These are phyloP conservation scores for Nestor notabilis DNA, from an alignment of 2,113 vertebrate genomes.

Conservation along the genomic window DNA sequence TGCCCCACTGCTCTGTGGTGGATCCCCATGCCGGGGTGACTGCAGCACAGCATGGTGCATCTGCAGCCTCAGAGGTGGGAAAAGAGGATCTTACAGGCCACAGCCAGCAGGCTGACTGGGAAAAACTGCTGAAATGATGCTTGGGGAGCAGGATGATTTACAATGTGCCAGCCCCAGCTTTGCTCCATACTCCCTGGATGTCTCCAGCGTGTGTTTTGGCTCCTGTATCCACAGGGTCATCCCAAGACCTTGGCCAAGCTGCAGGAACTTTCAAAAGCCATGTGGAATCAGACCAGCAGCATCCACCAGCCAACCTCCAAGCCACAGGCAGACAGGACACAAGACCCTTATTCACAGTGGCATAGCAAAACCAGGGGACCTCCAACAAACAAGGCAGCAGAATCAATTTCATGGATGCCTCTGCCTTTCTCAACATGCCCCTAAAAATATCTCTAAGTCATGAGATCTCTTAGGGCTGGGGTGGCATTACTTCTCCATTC, in stretches of 20 bases:
- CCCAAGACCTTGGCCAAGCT: neutral
- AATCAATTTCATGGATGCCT: neutral
- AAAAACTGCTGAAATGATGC: neutral
- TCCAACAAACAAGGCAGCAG: neutral
- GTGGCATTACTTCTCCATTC: neutral
- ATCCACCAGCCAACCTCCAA: neutral
- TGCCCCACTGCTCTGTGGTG: fast-evolving
- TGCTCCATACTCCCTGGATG: neutral
- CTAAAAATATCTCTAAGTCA: neutral
- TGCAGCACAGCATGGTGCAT: neutral
- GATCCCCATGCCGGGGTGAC: fast-evolving
- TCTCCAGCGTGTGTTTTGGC: neutral
- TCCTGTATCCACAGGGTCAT: neutral
- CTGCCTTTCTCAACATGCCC: neutral
- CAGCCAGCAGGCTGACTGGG: neutral
- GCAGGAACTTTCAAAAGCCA: neutral
- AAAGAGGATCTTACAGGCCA: neutral
- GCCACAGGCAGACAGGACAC: neutral
- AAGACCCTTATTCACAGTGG: neutral
- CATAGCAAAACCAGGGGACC: neutral
- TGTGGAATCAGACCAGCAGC: neutral
- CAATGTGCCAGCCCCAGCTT: neutral
- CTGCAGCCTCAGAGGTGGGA: neutral
- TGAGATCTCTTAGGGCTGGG: neutral
- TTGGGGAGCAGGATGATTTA: neutral